phyloP scores from a whole-genome alignment of 2,888 invertebrate species.

The Chaitophorus viminalis region DNA sequence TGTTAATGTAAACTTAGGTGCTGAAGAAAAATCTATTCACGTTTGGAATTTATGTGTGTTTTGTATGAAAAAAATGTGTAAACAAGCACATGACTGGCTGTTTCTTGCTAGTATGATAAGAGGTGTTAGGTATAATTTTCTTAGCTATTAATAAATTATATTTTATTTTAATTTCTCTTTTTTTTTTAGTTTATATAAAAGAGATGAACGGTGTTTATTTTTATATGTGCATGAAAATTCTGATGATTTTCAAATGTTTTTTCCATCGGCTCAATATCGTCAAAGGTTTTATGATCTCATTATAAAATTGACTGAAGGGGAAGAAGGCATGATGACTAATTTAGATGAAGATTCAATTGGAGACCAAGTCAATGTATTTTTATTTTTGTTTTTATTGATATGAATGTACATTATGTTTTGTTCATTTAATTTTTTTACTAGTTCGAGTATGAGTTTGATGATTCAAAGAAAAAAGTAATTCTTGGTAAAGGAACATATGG shows the following conservation, averaged over 20 bases:
- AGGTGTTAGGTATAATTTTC: slow-evolving; percentile 76
- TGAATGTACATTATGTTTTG: background rate
- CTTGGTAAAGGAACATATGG: slow-evolving; percentile 97
- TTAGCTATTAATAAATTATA: slow-evolving; percentile 52
- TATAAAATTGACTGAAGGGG: slow-evolving; percentile 87
- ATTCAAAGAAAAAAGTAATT: slow-evolving; percentile 83
- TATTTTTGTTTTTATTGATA: background rate
- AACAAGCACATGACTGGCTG: slow-evolving; percentile 91
- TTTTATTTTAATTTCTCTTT: slow-evolving; percentile 63
- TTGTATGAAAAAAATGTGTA: slow-evolving; percentile 79
- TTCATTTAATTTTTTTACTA: slow-evolving; percentile 67
- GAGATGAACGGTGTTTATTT: slow-evolving; percentile 94
- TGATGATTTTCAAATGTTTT: slow-evolving; percentile 98
- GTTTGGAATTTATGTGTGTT: slow-evolving; percentile 87
- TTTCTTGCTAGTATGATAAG: slow-evolving; percentile 91
- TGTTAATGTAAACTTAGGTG: slow-evolving; percentile 93
- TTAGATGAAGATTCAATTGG: slow-evolving; percentile 79
- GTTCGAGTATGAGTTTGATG: slow-evolving; percentile 96
- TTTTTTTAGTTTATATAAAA: slow-evolving; percentile 83
- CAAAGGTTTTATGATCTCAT: slow-evolving; percentile 86
- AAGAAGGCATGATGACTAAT: slow-evolving; percentile 80
- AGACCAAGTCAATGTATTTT: slow-evolving; percentile 77
- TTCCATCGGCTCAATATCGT: slow-evolving; percentile 88
- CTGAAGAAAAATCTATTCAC: slow-evolving; percentile 90
- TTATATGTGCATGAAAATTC: slow-evolving; percentile 98